Evolutionary conservation across 2,113 vertebrate genomes (phyloP).

Genomic region (Phrynosoma platyrhinos): DNA sequence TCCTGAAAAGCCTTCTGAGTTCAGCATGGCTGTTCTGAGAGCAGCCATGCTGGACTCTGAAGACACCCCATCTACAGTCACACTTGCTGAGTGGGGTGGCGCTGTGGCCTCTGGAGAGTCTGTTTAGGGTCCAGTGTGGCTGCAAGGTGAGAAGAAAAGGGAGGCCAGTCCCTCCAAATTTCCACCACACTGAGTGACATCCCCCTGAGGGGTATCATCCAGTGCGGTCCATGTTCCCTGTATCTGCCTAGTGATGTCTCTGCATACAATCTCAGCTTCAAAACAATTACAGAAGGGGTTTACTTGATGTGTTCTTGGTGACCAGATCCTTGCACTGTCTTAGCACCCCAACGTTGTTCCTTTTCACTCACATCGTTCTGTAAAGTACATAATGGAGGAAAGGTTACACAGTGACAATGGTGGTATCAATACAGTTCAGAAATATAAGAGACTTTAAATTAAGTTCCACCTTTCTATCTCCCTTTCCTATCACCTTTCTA

Average conservation of each 20-base stretch:
- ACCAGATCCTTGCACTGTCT: constrained; percentile 93
- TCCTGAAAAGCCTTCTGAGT: too few relatives aligned
- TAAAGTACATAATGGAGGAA: constrained; percentile 17
- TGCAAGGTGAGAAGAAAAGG: too few relatives aligned
- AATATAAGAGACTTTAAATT: background rate
- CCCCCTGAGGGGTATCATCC: too few relatives aligned
- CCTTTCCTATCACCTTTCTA: background rate
- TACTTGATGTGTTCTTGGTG: constrained; percentile 98
- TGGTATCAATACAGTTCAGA: background rate
- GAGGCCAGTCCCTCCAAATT: too few relatives aligned
- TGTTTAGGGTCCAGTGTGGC: too few relatives aligned
- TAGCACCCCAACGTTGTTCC: constrained; percentile 97
- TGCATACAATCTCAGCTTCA: background rate
- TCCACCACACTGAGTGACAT: too few relatives aligned
- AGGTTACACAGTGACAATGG: background rate
- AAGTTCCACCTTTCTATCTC: background rate
- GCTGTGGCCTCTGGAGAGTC: too few relatives aligned
- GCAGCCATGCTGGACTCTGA: too few relatives aligned
- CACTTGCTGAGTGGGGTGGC: too few relatives aligned
- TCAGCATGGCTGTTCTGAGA: too few relatives aligned
- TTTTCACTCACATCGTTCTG: constrained; percentile 97
- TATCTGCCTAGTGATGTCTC: background rate
- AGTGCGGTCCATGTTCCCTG: too few relatives aligned
- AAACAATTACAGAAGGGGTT: constrained; percentile 51
- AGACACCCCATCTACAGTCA: too few relatives aligned